Evolutionary conservation across 2,888 invertebrate species (phyloP).

Genomic region (Bombyx huttoni): DNA sequence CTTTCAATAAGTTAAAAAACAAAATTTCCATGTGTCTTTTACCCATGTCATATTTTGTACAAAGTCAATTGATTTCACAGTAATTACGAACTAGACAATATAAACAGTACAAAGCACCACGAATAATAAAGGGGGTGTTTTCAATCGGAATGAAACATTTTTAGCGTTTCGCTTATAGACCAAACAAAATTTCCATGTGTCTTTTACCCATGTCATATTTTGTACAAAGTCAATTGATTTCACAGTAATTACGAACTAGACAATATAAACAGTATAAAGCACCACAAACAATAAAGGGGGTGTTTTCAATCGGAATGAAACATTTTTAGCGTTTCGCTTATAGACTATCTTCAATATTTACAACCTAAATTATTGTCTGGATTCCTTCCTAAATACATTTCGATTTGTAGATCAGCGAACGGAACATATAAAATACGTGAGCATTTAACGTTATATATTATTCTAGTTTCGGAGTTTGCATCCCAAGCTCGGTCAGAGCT

Average conservation of each 20-base stretch:
- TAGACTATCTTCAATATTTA: not conserved
- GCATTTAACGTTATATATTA: slow-evolving; percentile 2
- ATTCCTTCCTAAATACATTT: slow-evolving; percentile 12
- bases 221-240: not conserved
- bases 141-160: not conserved
- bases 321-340: not conserved
- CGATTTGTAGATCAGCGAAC: not conserved
- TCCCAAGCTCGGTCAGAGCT: slow-evolving; percentile 12
- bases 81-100: not conserved
- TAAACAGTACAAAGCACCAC: not conserved
- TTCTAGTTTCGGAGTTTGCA: slow-evolving; percentile 21
- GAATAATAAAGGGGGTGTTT: not conserved
- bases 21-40: no score
- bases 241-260: not conserved
- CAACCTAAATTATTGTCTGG: slow-evolving; percentile 9
- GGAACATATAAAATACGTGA: not conserved
- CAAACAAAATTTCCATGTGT: no score
- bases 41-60: not conserved
- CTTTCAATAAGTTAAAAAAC: not conserved
- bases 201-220: no score
- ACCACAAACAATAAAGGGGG: not conserved
- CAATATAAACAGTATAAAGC: not conserved
- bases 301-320: not conserved
- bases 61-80: not conserved
- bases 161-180: not conserved